Base-by-base conservation (phyloP, 2,888 invertebrate genomes). In the Trachelus iudaicus region DNA sequence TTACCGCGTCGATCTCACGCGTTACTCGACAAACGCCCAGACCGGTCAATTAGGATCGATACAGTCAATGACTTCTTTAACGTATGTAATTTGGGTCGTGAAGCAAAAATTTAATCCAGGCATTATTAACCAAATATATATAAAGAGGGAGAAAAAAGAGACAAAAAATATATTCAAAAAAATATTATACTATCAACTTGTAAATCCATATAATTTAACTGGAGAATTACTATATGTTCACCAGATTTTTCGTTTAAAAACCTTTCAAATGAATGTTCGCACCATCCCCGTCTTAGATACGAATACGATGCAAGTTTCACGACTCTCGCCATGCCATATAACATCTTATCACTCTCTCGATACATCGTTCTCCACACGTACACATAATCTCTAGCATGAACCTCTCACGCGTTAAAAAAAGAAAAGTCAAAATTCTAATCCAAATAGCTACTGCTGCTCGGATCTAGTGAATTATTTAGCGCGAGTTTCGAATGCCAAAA, bases 241-340 rank as follows among this genome's bases (percentile, higher is more conserved):
- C 81, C 23, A 83, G 81, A 79, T 80, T 80, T 82, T 85, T 75
- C 37, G 73, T 76, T 76, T 76, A 56, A 37, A 35, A 35, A 78
- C 56, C 56, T 84, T 82, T 78, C 79, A 82, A 76, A 80, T 86
- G 77, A 84, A 80, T 85, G 85, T 87, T 84, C 84, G 86, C 86
- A 84, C 86, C 80, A 82, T 83, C 80, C 69, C 69, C 85, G 82
- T 88, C 83, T 85, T 89, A 85, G 85, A 86, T 88, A 88, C 87
- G 83, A 86, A 86, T 89, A 88, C 87, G 89, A 84, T 87, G 88
- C 87, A 88, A 86, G 83, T 80, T 83, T 76, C 76, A 81, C 79
- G 74, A 76, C 30, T 76, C 76, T 34, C 23, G 73, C 37, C 76
- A 79, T 69, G 78, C 79, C 78, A 82, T 83, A 83, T 83, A 83